Percentiles rank a stretch among this genome's conserved stretches.
Conservation (phyloP, 1,140 invertebrate genomes). For the Pogonomyrmex californicus region DNA sequence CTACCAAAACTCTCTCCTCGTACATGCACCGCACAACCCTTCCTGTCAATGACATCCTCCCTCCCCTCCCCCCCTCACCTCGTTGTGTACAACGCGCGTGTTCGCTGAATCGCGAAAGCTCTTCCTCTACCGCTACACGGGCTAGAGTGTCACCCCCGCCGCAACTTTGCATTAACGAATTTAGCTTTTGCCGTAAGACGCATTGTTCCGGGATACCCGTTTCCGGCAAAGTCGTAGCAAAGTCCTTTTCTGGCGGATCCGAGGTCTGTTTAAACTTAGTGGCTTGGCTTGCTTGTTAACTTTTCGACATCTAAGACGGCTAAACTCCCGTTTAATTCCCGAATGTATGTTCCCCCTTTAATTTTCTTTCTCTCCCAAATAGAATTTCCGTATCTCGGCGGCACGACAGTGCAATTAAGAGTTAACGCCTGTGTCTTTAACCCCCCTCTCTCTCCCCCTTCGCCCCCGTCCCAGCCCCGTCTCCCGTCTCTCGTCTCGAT, state of each 20-base stretch:
- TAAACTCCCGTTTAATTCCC: constrained; percentile 41
- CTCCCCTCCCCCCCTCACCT: neutral
- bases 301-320: constrained; percentile 27
- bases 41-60: constrained; percentile 30
- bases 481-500: constrained; percentile 3
- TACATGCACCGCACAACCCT: constrained; percentile 20
- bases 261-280: constrained; percentile 35
- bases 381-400: constrained; percentile 41
- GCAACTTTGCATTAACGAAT: constrained; percentile 43
- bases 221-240: constrained; percentile 8
- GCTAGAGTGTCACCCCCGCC: neutral
- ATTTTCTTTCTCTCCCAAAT: constrained; percentile 45
- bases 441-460: neutral
- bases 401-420: constrained; percentile 41
- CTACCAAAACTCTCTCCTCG: constrained; percentile 53
- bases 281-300: constrained; percentile 49
- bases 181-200: constrained; percentile 27
- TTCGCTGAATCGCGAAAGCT: neutral
- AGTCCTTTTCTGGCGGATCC: neutral
- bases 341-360: constrained; percentile 34
- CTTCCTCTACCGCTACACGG: neutral
- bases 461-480: too few species aligned
- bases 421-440: constrained; percentile 42
- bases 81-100: constrained; percentile 11
- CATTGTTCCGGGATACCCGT: constrained; percentile 21